Evolutionary conservation across 2,113 vertebrate species (phyloP).

Genomic region (Lagenorhynchus albirostris): DNA sequence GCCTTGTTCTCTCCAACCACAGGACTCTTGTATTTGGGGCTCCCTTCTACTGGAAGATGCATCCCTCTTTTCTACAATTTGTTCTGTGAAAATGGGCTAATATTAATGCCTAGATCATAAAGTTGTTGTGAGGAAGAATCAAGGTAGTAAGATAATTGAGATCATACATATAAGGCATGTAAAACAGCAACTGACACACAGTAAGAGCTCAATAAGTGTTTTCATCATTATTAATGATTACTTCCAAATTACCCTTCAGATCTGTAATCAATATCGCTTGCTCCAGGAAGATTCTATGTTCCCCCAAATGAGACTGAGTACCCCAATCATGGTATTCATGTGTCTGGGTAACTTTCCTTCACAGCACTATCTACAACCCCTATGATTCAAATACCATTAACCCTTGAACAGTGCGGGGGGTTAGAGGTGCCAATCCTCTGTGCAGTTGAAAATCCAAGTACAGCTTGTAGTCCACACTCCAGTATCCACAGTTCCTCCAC

Average conservation of each 20-base stretch:
- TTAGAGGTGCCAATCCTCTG: background rate
- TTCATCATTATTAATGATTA: background rate
- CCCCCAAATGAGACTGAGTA: background rate
- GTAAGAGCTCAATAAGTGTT: background rate
- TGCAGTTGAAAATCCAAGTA: background rate
- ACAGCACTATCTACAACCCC: background rate
- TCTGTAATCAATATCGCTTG: background rate
- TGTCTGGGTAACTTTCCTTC: background rate
- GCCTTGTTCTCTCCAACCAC: background rate
- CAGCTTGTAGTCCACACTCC: background rate
- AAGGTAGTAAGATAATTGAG: background rate
- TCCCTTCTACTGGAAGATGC: background rate
- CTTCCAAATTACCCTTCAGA: background rate
- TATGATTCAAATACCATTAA: background rate
- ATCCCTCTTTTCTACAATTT: background rate
- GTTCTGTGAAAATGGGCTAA: background rate
- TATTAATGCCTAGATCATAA: background rate
- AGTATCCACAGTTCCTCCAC: background rate
- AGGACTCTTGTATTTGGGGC: background rate
- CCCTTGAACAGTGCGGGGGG: accelerated
- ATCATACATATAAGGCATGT: background rate
- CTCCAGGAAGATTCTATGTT: background rate
- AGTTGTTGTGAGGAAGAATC: background rate
- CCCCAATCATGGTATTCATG: background rate
- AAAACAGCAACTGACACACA: background rate